Conservation (phyloP, 2,797 vertebrate species). For the Carapus acus region DNA sequence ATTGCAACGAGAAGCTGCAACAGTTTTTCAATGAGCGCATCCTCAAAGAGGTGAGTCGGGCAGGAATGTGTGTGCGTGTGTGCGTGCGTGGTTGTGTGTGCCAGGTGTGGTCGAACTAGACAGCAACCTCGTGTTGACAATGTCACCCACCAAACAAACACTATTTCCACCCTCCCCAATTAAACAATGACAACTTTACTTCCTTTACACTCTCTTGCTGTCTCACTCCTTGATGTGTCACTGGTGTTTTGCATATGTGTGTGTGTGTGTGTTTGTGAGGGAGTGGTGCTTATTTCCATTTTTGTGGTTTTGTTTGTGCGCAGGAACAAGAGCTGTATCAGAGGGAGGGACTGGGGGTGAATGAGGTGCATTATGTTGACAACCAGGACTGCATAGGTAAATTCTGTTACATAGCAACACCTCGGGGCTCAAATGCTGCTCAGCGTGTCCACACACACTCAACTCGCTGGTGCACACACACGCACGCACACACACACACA, state of each 20-base stretch:
- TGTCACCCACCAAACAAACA: slow-evolving; percentile 33
- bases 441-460: too few species aligned
- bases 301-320: slow-evolving; percentile 18
- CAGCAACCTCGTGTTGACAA: slow-evolving; percentile 9
- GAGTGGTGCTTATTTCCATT: slow-evolving; percentile 9
- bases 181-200: slow-evolving; percentile 31
- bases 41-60: slow-evolving; percentile 87
- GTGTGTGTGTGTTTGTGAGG: slow-evolving; percentile 13
- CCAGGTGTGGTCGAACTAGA: too few species aligned
- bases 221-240: slow-evolving; percentile 14
- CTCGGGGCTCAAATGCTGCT: too few species aligned
- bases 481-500: too few species aligned
- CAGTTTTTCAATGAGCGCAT: slow-evolving; percentile 99
- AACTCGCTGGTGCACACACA: too few species aligned
- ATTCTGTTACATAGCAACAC: too few species aligned
- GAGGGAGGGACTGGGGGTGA: slow-evolving; percentile 85
- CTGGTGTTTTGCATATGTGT: too few species aligned
- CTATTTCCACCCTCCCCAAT: slow-evolving; percentile 52
- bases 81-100: too few species aligned
- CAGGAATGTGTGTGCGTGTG: too few species aligned
- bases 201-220: slow-evolving; percentile 29
- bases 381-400: slow-evolving; percentile 90
- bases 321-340: slow-evolving; percentile 91
- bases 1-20: slow-evolving; percentile 99
- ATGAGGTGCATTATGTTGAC: slow-evolving; percentile 89